Evolutionary conservation across 2,113 vertebrate species (phyloP), one percentile per base, ranked within the genome.

Genomic region (Nothocercus julius): DNA sequence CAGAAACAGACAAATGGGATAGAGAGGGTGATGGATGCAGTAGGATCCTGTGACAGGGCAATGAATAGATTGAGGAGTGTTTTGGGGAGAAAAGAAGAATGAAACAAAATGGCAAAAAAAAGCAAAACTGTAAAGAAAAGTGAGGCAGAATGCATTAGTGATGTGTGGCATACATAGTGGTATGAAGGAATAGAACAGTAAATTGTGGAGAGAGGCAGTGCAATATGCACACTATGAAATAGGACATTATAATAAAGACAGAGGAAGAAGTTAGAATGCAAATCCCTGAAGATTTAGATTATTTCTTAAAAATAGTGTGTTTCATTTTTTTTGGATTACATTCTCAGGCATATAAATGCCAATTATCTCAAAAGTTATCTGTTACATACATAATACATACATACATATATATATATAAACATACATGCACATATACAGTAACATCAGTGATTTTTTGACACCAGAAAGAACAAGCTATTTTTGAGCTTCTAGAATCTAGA

Each of bases 101-200:
- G 79, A 92, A 96, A 80, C 9, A 47, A 44, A 64, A 36, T 27
- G 56, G 51, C 28, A 54, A 54, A 78, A 78, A 95, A 47, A 45
- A 66, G 58, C 69, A 79, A 63, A 32, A 76, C 42, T 89, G 22
- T 34, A 70, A 77, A 87, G 44, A 94, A 25, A 91, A 91, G 78
- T 83, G 82, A 94, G 62, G 82, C 79, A 93, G 87, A 91, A 90
- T 83, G 87, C 81, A 90, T 96, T 96, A 93, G 96, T 88, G 94
- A 10, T 22, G 47, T 49, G 21, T 22, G 21, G 47, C 47, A 49
- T 49, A 95, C 81, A 49, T 79, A 87, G n/a, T 86, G 78, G 53
- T 77, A 90, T 74, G 89, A 95, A 95, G 76, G 64, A 64, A 87
- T 79, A 66, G 77, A 90, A 81, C 72, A 64, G 42, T 45, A 61